Evolutionary conservation across 2,113 vertebrate genomes (phyloP), one percentile per base, ranked within the genome.

Genomic region (Astur gentilis): DNA sequence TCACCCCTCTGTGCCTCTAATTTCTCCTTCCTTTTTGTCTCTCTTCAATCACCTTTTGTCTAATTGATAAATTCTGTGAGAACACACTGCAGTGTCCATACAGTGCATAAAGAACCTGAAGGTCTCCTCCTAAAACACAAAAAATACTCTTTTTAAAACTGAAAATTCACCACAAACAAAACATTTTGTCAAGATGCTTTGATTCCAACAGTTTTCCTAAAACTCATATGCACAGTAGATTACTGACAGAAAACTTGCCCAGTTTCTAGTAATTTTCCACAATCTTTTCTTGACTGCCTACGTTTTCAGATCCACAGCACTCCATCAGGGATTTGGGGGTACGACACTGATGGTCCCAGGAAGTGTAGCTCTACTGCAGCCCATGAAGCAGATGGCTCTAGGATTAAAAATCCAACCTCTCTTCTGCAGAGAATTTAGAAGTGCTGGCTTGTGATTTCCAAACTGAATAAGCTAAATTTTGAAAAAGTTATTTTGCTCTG

Each of bases 41-140:
- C 52, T 85, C 81, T 93, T 91, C 70, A 90, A 75, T 85, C 36
- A 87, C 80, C 90, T 96, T 87, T 89, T 93, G 70, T 42, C 70
- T 92, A 85, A 94, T 73, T 57, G 62, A 69, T 72, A 91, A 89
- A 65, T 65, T 89, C 69, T 93, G 70, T 85, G 38, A 52, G 40
- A 95, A 92, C 17, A 52, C 36, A 81, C 55, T 61, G 66, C 55
- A 87, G 54, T 1, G 2, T 42, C 36, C 9, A 2, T n/a, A 76
- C 36, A 91, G 27, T 42, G 29, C 18, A 15, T 40, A 91, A 78
- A 61, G 62, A 91, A 96, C 71, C 70, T 77, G 77, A 67, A 67
- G 16, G 45, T 42, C 20, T 85, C 38, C 60, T 69, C 61, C 89
- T 84, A 91, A 83, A 95, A 93, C 40, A 82, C 72, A 83, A 67